Evolutionary conservation across 2,797 vertebrate species (phyloP).

Genomic region (Schizothorax lantsangensis): DNA sequence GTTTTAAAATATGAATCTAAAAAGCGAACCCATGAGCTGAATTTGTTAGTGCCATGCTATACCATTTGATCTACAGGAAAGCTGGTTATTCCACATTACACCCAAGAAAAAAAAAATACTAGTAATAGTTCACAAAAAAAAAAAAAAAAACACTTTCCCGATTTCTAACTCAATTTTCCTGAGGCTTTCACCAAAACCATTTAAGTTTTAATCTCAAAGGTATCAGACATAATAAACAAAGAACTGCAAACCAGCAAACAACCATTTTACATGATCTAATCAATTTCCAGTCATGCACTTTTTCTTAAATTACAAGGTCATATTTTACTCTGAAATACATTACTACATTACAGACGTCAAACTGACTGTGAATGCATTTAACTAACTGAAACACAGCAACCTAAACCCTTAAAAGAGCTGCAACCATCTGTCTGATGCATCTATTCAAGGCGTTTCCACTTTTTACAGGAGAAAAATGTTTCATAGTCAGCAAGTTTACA

Average conservation of each 20-base stretch:
- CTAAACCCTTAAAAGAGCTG: not conserved
- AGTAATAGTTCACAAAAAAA: not conserved
- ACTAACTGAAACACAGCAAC: not conserved
- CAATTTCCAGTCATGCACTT: not conserved
- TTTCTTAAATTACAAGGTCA: not conserved
- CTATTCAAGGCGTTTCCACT: not conserved
- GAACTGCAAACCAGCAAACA: not conserved
- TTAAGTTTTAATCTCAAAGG: not conserved
- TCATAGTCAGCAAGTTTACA: constrained; percentile 6
- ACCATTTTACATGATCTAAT: not conserved
- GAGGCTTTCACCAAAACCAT: not conserved
- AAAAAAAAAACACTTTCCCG: not conserved
- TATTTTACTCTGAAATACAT: not conserved
- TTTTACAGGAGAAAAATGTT: constrained; percentile 12
- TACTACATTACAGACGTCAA: not conserved
- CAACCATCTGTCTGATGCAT: not conserved
- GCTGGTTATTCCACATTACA: not conserved
- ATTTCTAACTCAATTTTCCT: not conserved
- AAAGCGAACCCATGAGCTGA: not conserved
- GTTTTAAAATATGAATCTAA: not conserved
- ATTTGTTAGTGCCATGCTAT: not conserved
- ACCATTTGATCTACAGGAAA: not conserved
- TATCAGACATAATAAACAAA: not conserved
- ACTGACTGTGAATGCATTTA: not conserved
- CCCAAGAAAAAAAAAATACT: not conserved